Evolutionary conservation across 2,113 vertebrate species (phyloP).

Genomic region (Amazona vittata): DNA sequence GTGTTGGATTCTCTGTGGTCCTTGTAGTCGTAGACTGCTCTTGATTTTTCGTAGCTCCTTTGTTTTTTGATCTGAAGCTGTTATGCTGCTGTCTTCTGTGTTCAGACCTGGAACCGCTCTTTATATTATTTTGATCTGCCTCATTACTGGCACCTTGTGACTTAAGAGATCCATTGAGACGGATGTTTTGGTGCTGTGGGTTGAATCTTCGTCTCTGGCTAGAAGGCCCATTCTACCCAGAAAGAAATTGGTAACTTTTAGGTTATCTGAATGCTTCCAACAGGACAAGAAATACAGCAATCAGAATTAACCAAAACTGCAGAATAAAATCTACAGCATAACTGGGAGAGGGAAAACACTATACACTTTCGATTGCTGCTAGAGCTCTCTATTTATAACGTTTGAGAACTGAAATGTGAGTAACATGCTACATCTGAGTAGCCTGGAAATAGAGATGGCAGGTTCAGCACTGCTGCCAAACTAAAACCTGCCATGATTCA

Average conservation of each 20-base stretch:
- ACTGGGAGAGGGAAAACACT: neutral
- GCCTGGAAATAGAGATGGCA: neutral
- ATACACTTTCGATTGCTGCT: neutral
- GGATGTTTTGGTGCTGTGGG: slow-evolving; percentile 70
- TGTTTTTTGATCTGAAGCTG: slow-evolving; percentile 76
- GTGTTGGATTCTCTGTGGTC: slow-evolving; percentile 19
- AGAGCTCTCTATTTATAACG: neutral
- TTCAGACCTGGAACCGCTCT: slow-evolving; percentile 66
- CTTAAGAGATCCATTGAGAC: slow-evolving; percentile 69
- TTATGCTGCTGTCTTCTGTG: slow-evolving; percentile 77
- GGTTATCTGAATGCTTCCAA: neutral
- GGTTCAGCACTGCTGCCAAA: neutral
- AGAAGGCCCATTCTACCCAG: slow-evolving; percentile 71
- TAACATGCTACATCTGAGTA: neutral
- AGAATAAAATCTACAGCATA: neutral
- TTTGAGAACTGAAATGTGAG: neutral
- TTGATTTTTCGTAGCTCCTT: slow-evolving; percentile 71
- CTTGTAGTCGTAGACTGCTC: slow-evolving; percentile 60
- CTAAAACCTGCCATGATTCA: neutral
- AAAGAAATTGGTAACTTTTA: slow-evolving; percentile 33
- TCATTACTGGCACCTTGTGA: slow-evolving; percentile 59
- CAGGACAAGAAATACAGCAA: neutral
- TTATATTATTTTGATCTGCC: slow-evolving; percentile 46
- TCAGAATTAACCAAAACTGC: neutral
- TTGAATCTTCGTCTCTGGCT: slow-evolving; percentile 80